Evolutionary conservation across 2,113 vertebrate species (phyloP).

Genomic region (Oxygymnocypris stewartii): DNA sequence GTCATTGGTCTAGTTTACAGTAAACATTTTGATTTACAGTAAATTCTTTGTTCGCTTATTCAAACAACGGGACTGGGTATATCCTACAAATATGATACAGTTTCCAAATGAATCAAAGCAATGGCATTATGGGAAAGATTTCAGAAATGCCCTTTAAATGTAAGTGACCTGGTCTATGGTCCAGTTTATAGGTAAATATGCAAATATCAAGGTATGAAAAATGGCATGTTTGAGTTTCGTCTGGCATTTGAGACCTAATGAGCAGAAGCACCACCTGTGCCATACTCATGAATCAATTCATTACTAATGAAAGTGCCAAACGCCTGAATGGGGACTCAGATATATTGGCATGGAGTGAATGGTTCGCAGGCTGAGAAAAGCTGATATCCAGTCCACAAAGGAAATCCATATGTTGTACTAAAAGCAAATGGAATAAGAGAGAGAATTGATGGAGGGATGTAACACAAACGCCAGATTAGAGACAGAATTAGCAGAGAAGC

Average conservation of each 20-base stretch:
- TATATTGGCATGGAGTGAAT: neutral
- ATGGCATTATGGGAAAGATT: neutral
- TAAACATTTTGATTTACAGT: neutral
- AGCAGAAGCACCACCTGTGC: neutral
- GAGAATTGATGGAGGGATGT: neutral
- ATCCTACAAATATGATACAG: neutral
- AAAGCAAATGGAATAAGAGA: conserved; percentile 14
- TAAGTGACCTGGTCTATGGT: neutral
- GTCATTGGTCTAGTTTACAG: neutral
- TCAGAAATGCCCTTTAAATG: neutral
- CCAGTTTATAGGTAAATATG: neutral
- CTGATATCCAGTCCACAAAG: neutral
- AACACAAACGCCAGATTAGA: neutral
- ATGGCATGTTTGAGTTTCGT: neutral
- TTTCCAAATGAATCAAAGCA: neutral
- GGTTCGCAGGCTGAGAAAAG: neutral
- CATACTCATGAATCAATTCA: neutral
- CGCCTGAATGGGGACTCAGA: neutral
- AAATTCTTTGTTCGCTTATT: neutral
- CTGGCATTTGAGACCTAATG: neutral
- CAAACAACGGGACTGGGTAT: neutral
- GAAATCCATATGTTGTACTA: neutral
- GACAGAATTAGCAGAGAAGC: neutral
- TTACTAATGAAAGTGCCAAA: neutral
- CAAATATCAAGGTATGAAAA: neutral